A percentile compares a stretch with the other conserved stretches of the same genome.
Evolutionary conservation across 2,888 invertebrate species (phyloP).

Genomic region (Meteorus colon): DNA sequence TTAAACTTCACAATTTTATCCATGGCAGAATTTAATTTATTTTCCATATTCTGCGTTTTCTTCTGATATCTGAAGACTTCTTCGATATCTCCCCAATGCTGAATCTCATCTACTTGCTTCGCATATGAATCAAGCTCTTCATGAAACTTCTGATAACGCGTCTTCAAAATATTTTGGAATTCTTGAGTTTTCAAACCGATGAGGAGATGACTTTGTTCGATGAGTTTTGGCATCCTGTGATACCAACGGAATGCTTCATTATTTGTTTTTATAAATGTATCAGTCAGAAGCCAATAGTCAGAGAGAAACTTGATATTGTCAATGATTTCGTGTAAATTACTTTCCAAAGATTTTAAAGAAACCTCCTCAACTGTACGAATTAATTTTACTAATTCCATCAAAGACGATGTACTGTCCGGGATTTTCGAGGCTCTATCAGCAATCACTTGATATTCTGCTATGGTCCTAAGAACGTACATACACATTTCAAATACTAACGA

Average conservation of each 20-base stretch:
- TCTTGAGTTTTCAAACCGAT: slow-evolving; percentile 87
- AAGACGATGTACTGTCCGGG: slow-evolving; percentile 87
- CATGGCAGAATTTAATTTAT: slow-evolving; percentile 83
- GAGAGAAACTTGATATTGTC: slow-evolving; percentile 86
- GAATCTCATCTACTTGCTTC: slow-evolving; percentile 88
- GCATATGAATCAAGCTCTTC: slow-evolving; percentile 88
- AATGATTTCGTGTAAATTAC: slow-evolving; percentile 80
- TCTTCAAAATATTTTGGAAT: slow-evolving; percentile 87
- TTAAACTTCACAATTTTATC: slow-evolving; percentile 92
- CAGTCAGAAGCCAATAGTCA: slow-evolving; percentile 86
- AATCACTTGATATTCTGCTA: slow-evolving; percentile 87
- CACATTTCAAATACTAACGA: neutral
- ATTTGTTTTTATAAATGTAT: slow-evolving; percentile 89
- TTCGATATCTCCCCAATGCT: slow-evolving; percentile 88
- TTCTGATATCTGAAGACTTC: slow-evolving; percentile 88
- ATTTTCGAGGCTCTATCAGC: slow-evolving; percentile 84
- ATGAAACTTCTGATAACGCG: slow-evolving; percentile 85
- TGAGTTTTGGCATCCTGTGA: slow-evolving; percentile 84
- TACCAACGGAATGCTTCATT: slow-evolving; percentile 92
- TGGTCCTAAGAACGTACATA: slow-evolving; percentile 76
- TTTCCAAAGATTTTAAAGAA: slow-evolving; percentile 84
- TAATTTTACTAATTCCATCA: slow-evolving; percentile 89
- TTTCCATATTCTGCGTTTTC: slow-evolving; percentile 85
- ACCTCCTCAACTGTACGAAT: slow-evolving; percentile 83
- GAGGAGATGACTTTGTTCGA: slow-evolving; percentile 87